phyloP scores from a whole-genome alignment of 2,797 vertebrate species.

The Sitta carolinensis region DNA sequence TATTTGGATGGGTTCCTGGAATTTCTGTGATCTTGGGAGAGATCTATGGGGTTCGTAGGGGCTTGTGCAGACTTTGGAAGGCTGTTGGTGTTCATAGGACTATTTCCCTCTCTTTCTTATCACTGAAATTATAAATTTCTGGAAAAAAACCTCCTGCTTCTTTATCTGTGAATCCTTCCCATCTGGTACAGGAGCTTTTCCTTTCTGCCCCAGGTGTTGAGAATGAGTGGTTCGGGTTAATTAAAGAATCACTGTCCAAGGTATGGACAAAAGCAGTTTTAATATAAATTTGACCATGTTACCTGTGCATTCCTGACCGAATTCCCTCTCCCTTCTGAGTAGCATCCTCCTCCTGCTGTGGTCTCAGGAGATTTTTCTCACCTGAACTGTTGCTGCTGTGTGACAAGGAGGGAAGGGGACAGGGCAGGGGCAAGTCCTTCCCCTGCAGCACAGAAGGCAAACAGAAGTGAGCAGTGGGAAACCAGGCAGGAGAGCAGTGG shows the following conservation, averaged over 20 bases:
- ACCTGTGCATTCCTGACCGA: background rate
- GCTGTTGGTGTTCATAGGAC: background rate
- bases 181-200: background rate
- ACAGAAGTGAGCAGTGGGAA: background rate
- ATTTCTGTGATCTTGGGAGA: background rate
- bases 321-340: background rate
- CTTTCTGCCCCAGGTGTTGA: background rate
- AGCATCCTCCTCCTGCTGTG: background rate
- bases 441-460: background rate
- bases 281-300: background rate
- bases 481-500: background rate
- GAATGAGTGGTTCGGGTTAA: background rate
- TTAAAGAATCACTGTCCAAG: background rate
- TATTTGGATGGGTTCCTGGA: background rate
- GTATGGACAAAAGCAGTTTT: background rate
- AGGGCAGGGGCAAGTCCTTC: background rate
- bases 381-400: background rate
- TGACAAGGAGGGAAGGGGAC: background rate
- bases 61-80: background rate
- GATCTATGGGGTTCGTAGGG: fast-evolving
- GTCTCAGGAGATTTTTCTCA: background rate
- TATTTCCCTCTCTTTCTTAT: background rate
- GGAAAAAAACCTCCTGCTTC: background rate
- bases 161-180: background rate
- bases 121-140: background rate